These are phyloP conservation scores for Bombus terrestris DNA, from an alignment of 1,140 invertebrate species.

Conservation along the genomic window DNA sequence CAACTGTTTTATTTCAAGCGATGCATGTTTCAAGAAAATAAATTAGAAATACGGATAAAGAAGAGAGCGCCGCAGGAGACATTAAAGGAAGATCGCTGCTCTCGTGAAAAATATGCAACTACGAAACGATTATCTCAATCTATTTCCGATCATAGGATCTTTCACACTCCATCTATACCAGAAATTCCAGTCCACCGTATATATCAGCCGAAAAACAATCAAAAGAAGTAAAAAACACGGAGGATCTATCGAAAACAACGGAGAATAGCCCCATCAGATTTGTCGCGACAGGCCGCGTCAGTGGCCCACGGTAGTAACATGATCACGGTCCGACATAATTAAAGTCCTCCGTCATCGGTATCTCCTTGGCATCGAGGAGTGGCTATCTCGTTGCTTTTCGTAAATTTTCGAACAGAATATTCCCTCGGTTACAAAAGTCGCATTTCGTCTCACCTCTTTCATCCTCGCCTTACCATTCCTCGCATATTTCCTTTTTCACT, in stretches of 20 bases:
- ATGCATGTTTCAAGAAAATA: no score
- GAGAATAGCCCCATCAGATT: conserved; percentile 11
- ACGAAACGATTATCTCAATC: no score
- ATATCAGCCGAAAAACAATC: no score
- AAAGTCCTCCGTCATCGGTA: conserved; percentile 65
- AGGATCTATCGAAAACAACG: conserved; percentile 2
- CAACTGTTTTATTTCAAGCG: no score
- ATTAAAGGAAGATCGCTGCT: no score
- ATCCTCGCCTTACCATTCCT: not conserved
- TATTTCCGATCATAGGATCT: no score
- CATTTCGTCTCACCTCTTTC: not conserved
- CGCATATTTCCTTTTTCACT: not conserved
- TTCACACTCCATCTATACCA: no score
- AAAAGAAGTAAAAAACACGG: no score
- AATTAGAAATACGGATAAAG: no score
- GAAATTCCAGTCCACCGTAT: no score
- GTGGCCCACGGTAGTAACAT: conserved; percentile 31
- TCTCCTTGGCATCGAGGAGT: conserved; percentile 50
- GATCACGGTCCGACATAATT: conserved; percentile 62
- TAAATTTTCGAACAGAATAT: conserved; percentile 49
- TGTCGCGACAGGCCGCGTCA: conserved; percentile 6
- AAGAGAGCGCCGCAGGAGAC: no score
- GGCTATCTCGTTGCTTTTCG: conserved; percentile 53
- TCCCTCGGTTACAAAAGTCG: not conserved
- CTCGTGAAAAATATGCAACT: no score